Conservation (phyloP, 2,113 vertebrate species). For the Callocephalon fimbriatum region DNA sequence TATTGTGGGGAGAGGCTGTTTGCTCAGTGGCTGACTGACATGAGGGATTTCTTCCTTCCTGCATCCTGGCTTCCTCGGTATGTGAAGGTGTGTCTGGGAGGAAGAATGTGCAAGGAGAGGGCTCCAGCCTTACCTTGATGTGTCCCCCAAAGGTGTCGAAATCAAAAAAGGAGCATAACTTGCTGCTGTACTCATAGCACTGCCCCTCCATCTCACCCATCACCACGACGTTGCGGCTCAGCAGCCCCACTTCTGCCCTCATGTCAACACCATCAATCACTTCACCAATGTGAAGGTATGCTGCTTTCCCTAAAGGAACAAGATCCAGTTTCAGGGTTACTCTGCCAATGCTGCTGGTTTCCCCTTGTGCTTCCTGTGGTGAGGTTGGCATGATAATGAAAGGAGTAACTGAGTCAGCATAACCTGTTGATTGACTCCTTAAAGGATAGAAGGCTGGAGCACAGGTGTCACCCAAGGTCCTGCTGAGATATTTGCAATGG, state of each 20-base stretch:
- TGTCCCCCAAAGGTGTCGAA: conserved; percentile 98
- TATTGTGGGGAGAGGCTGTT: background rate
- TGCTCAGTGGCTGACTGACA: background rate
- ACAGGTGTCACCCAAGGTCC: background rate
- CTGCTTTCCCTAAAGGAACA: conserved; percentile 82
- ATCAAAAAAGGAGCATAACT: conserved; percentile 91
- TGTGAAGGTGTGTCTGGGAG: background rate
- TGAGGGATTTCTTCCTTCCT: background rate
- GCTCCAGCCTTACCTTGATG: conserved; percentile 84
- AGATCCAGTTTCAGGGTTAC: background rate
- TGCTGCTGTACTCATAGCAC: conserved; percentile 85
- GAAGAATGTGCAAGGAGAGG: background rate
- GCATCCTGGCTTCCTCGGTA: background rate
- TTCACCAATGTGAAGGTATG: conserved; percentile 88
- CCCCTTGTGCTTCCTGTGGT: background rate
- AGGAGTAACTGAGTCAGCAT: background rate
- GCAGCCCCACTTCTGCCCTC: conserved; percentile 93
- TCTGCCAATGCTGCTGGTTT: background rate
- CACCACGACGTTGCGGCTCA: conserved; percentile 87
- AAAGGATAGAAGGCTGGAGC: background rate
- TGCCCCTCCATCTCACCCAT: conserved; percentile 85
- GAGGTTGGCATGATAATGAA: background rate
- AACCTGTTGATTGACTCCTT: background rate
- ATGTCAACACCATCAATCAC: conserved; percentile 91
- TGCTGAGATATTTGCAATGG: background rate